Percentiles rank a stretch among this genome's conserved stretches.
phyloP scores from a whole-genome alignment of 23 tunicate species.

The Ascidia mentula region DNA sequence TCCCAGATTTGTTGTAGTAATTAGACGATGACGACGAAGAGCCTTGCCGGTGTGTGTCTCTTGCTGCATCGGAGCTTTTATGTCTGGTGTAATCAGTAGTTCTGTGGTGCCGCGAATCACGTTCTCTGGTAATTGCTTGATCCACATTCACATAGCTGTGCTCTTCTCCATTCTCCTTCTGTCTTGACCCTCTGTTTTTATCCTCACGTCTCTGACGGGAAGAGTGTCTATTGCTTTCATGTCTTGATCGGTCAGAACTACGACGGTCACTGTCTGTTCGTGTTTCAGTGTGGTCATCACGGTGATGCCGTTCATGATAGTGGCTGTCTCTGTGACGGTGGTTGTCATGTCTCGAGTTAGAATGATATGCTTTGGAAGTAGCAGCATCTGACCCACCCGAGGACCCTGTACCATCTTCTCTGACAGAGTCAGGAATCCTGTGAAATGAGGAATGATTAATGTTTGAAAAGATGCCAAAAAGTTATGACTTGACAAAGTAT shows the following conservation, averaged over 20 bases:
- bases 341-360: background rate
- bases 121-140: background rate
- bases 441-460: background rate
- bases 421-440: slow-evolving; percentile 56
- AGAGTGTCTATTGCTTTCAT: slow-evolving; percentile 2
- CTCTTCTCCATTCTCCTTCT: background rate
- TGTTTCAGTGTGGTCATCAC: background rate
- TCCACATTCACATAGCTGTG: background rate
- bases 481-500: background rate
- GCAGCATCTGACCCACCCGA: slow-evolving; percentile 2
- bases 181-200: background rate
- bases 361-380: background rate
- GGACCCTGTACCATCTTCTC: slow-evolving; percentile 33
- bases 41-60: background rate
- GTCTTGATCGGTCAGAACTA: background rate
- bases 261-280: background rate
- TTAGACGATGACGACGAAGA: background rate
- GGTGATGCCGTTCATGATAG: background rate
- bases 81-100: background rate
- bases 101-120: background rate
- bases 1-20: background rate
- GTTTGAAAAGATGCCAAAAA: too few relatives aligned
- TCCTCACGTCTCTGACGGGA: background rate
- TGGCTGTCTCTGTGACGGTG: background rate
- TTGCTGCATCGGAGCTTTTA: background rate